Evolutionary conservation across 2,113 vertebrate species (phyloP).

Genomic region (Bombycilla garrulus): DNA sequence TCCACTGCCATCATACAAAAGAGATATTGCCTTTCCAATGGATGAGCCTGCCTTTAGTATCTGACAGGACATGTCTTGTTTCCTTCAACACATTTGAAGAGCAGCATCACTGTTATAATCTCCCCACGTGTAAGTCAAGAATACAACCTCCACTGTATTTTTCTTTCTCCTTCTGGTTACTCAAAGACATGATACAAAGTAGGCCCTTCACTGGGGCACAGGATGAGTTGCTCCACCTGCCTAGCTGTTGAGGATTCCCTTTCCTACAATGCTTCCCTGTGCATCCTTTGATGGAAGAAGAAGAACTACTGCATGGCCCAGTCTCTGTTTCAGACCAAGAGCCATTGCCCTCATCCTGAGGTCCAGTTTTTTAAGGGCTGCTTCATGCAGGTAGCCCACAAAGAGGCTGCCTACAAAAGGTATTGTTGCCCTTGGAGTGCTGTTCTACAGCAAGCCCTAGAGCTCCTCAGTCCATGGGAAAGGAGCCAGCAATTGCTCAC

Average conservation of each 20-base stretch:
- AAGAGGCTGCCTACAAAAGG: background rate
- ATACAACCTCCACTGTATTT: background rate
- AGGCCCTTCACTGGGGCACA: background rate
- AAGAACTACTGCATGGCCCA: background rate
- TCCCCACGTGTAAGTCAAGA: background rate
- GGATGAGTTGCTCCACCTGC: background rate
- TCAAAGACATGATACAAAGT: background rate
- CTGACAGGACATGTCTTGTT: background rate
- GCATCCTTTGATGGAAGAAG: background rate
- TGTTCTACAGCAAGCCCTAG: background rate
- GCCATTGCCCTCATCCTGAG: background rate
- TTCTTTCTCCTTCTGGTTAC: background rate
- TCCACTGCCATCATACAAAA: background rate
- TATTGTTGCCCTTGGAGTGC: background rate
- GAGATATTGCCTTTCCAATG: background rate
- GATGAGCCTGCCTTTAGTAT: background rate
- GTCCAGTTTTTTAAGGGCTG: background rate
- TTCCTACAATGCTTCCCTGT: background rate
- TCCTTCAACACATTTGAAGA: background rate
- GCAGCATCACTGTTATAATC: background rate
- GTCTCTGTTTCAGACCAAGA: background rate
- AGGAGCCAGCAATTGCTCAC: background rate
- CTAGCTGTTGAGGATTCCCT: background rate
- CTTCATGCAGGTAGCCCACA: background rate
- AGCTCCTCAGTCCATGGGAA: background rate